phyloP scores from a whole-genome alignment of 2,888 invertebrate species.

The Pantelozetes paolii region DNA sequence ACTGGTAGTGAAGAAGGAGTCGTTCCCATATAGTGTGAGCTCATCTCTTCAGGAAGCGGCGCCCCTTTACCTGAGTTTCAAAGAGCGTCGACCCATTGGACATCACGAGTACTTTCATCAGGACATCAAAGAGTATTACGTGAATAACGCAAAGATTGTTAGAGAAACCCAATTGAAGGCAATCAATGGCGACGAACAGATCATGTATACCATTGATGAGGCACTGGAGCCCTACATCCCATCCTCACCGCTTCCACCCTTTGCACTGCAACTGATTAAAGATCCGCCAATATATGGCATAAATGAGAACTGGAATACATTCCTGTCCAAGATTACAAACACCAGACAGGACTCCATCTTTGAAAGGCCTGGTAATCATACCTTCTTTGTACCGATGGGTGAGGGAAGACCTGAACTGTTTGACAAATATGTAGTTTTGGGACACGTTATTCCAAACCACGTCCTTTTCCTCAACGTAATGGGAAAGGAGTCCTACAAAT shows the following conservation, averaged over 20 bases:
- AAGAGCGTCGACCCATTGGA: constrained; percentile 36
- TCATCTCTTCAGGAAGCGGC: constrained; percentile 43
- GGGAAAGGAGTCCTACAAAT: constrained; percentile 55
- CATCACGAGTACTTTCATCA: constrained; percentile 23
- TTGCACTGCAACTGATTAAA: constrained; percentile 29
- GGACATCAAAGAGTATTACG: constrained; percentile 56
- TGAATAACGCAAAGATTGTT: constrained; percentile 78
- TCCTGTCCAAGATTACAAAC: background rate
- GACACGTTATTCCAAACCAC: constrained; percentile 79
- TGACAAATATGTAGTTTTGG: constrained; percentile 60
- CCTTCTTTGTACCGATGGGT: constrained; percentile 75
- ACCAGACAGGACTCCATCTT: constrained; percentile 34
- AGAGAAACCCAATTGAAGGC: constrained; percentile 45
- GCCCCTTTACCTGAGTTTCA: constrained; percentile 43
- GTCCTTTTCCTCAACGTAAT: constrained; percentile 73
- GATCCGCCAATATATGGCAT: constrained; percentile 28
- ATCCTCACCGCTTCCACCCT: constrained; percentile 10
- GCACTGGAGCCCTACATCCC: constrained; percentile 68
- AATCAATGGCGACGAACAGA: constrained; percentile 61
- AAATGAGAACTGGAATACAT: background rate
- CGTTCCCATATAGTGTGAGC: constrained; percentile 44
- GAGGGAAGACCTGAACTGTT: constrained; percentile 25
- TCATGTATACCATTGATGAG: constrained; percentile 81
- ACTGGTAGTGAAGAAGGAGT: constrained; percentile 43
- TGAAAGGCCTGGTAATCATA: constrained; percentile 56